A percentile compares a stretch with the other conserved stretches of the same genome.
phyloP scores from a whole-genome alignment of 2,113 vertebrate species.

The Chrysemys picta region DNA sequence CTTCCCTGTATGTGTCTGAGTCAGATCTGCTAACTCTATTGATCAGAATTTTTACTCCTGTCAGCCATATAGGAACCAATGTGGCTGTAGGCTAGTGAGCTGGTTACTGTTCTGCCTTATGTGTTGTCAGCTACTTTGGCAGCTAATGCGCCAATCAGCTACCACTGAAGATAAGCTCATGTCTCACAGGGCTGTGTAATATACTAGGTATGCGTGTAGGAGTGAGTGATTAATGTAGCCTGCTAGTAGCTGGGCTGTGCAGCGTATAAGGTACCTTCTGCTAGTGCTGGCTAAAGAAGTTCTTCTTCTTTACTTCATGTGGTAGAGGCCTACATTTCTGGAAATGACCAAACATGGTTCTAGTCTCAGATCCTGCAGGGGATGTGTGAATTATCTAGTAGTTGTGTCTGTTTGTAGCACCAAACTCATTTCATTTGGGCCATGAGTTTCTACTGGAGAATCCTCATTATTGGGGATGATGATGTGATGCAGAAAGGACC shows the following conservation, averaged over 20 bases:
- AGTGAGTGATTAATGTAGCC: not conserved
- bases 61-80: not conserved
- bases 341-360: not conserved
- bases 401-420: not conserved
- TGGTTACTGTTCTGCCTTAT: not conserved
- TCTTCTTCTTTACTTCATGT: not conserved
- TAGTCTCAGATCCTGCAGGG: not conserved
- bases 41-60: not conserved
- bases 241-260: not conserved
- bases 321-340: not conserved
- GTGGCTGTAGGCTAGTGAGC: not conserved
- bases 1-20: not conserved
- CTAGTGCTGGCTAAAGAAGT: not conserved
- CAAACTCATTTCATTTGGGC: not conserved
- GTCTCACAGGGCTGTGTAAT: not conserved
- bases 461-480: not conserved
- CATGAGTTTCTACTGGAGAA: not conserved
- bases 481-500: not conserved
- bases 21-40: not conserved
- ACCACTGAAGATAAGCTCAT: not conserved
- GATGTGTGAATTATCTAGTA: not conserved
- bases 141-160: not conserved
- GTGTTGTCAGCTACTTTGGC: not conserved
- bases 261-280: not conserved
- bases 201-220: not conserved